Base-by-base conservation (phyloP, 2,888 invertebrate genomes). In the Drosophila kuntzei region DNA sequence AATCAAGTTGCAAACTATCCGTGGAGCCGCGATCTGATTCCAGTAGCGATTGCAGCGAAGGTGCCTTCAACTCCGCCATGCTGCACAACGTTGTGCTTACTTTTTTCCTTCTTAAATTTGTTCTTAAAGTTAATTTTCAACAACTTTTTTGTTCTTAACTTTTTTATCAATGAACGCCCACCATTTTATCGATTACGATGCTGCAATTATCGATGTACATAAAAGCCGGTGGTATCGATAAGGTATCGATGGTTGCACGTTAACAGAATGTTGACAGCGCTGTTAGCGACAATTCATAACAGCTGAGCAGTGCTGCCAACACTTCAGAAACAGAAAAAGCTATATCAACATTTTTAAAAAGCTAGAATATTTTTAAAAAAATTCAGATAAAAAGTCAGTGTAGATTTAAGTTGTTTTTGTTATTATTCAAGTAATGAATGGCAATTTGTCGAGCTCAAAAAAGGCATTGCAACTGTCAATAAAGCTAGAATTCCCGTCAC, bases 1-100 rank as follows among this genome's bases (percentile, higher is more conserved):
- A 94, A 90, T 95, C 95, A 78, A 95, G 92, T 90, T 94, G 95
- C 69, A 95, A 93, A 91, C 95, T 95, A 87, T 95, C 95, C 58
- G 95, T 94, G 49, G 95, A 95, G 78, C 95, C 95, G 68, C 94
- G 93, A 90, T 95, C 95, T 0, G 92, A 92, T 55, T 92, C 92
- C 80, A 95, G 87, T 76, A 94, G 89, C n/a, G 94, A 94, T 80
- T 94, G 94, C 61, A 92, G 73, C 25, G 92, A 92, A 0, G 92
- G 92, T 32, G 92, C 92, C 76, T 92, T 92, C 4, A 92, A 69
- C 68, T 87, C 89, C 64, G 91, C 84, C 92, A 92, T 92, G 57
- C 61, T 81, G 54, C 59, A 51, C 64, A 49, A 11, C 12, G 27
- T 49, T 46, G 22, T 57, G 37, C 32, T 44, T 49, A 32, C 2